These are phyloP conservation scores for Austrolebias charrua DNA, from an alignment of 2,797 vertebrate species.

Conservation along the genomic window DNA sequence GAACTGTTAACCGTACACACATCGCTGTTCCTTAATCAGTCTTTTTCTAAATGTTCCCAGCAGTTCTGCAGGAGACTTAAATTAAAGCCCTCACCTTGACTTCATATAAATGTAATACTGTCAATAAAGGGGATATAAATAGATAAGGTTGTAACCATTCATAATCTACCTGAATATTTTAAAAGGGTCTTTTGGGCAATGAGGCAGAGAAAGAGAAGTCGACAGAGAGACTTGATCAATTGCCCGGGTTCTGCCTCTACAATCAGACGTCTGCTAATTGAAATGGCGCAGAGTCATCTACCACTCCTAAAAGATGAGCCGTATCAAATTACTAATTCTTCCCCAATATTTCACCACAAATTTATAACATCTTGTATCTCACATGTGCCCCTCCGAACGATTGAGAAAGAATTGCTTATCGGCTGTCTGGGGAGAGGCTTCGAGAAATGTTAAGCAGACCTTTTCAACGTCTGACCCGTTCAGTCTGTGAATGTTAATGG, in stretches of 20 bases:
- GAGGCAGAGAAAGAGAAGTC: conserved; percentile 57
- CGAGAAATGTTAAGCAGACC: conserved; percentile 97
- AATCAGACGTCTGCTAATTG: conserved; percentile 78
- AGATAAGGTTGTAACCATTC: conserved; percentile 77
- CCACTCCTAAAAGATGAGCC: conserved; percentile 54
- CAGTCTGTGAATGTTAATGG: conserved; percentile 95
- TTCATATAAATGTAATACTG: conserved; percentile 79
- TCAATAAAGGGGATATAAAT: conserved; percentile 81
- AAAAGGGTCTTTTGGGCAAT: conserved; percentile 78
- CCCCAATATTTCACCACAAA: conserved; percentile 52
- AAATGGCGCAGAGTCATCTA: conserved; percentile 63
- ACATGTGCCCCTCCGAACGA: conserved; percentile 71
- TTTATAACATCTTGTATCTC: conserved; percentile 47
- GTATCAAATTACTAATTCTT: conserved; percentile 41
- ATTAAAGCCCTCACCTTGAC: conserved; percentile 80
- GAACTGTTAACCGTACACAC: conserved; percentile 63
- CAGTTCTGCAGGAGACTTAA: conserved; percentile 64
- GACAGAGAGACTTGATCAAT: conserved; percentile 73
- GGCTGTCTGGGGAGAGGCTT: conserved; percentile 67
- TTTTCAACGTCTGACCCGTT: conserved; percentile 90
- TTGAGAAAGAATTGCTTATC: conserved; percentile 90
- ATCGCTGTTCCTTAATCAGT: conserved; percentile 66
- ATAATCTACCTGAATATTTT: conserved; percentile 83
- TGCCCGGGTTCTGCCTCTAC: conserved; percentile 71
- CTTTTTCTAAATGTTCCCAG: conserved; percentile 67